Percentiles rank a stretch among this genome's conserved stretches.
Conservation (phyloP, 2,797 vertebrate species). For the Danio albolineatus region DNA sequence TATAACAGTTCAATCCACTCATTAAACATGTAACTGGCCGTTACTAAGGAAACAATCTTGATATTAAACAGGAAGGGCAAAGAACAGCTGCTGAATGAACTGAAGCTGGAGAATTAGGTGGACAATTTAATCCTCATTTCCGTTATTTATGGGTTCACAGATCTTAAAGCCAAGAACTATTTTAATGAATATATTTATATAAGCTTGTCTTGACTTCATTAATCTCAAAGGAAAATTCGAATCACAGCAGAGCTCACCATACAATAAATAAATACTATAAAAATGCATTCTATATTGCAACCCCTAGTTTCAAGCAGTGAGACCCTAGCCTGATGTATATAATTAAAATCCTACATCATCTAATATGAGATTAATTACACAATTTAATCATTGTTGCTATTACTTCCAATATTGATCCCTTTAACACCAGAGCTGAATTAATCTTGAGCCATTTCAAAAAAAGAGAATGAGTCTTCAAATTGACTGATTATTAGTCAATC, state of each 20-base stretch:
- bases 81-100: slow-evolving; percentile 59
- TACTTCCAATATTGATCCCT: neutral
- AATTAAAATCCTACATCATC: neutral
- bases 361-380: neutral
- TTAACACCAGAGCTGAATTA: neutral
- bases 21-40: slow-evolving; percentile 64
- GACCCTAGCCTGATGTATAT: neutral
- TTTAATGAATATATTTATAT: neutral
- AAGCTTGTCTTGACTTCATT: neutral
- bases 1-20: slow-evolving; percentile 56
- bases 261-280: neutral
- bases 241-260: neutral
- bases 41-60: slow-evolving; percentile 72
- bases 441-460: neutral
- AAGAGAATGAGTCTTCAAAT: neutral
- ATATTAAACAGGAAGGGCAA: slow-evolving; percentile 71
- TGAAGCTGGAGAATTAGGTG: neutral
- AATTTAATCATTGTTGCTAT: neutral
- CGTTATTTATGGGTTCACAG: neutral
- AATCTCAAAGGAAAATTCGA: neutral
- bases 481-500: neutral
- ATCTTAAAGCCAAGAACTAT: neutral
- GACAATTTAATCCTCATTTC: slow-evolving; percentile 4
- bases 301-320: neutral
- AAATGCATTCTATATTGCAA: neutral